Base-by-base conservation (phyloP, 2,888 invertebrate genomes). In the Acanthosepion esculentum region DNA sequence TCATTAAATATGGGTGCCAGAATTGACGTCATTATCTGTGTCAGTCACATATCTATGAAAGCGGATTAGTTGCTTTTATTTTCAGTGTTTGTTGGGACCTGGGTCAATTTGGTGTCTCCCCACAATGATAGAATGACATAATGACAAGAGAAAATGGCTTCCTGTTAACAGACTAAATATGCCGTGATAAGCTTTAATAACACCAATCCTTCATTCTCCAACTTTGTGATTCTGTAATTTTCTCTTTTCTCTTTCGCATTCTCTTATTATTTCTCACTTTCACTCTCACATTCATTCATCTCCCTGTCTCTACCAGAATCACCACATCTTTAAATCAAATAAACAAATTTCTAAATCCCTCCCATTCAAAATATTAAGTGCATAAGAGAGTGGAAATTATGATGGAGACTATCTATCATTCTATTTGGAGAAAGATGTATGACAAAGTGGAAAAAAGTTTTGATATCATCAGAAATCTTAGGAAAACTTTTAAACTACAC, bases 101-200 rank as follows among this genome's bases (percentile, higher is more conserved):
- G 78, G n/a, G n/a, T 78, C 78, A 78, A 78, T 33, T 78, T n/a
- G n/a, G 12, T n/a, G 8, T n/a, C 0, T 41, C 41, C 41, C 3
- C n/a, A 10, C 78, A 78, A n/a, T 8, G 78, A 78, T 78, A 78
- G n/a, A 94, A 91, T 78, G 78, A 94, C 33, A 78, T 78, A n/a
- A 78, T 78, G 78, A 33, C 78, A n/a, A 33, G n/a, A n/a, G 78
- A 78, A 78, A 78, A 33, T 15, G 15, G 78, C 33, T n/a, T 78
- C n/a, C 78, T 78, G 78, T 78, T n/a, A 78, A n/a, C 78, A 33
- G 78, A 4, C 15, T n/a, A 78, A 78, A 78, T 78, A 33, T 15
- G n/a, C 78, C n/a, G 33, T n/a, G 78, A 78, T 78, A 78, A 78
- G n/a, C 78, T 78, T 12, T 78, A 78, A 78, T n/a, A 78, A 78